Percentiles rank a stretch among this genome's conserved stretches.
Conservation (phyloP, 1,140 invertebrate genomes). For the Phortica variegata region DNA sequence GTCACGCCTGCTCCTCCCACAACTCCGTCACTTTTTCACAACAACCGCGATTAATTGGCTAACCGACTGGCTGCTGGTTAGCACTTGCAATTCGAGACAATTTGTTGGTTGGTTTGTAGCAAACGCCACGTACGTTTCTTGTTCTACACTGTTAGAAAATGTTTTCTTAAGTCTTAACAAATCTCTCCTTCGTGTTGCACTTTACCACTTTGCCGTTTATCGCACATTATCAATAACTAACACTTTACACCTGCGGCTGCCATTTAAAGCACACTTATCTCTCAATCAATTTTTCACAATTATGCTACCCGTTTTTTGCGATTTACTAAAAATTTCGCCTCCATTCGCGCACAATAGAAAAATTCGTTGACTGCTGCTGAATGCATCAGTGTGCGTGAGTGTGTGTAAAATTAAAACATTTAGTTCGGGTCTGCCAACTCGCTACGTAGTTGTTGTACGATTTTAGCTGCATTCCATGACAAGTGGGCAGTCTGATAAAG, state of each 20-base stretch:
- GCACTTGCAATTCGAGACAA: conserved; percentile 8
- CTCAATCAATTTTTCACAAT: conserved; percentile 31
- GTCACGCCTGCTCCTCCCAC: too few species aligned
- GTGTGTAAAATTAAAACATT: conserved; percentile 14
- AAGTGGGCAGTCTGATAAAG: too few species aligned
- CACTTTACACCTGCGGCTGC: too few species aligned
- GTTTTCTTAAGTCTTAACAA: conserved; percentile 14
- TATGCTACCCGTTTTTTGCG: conserved; percentile 16
- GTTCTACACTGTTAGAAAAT: conserved; percentile 6
- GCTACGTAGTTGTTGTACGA: too few species aligned
- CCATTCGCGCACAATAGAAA: conserved; percentile 43
- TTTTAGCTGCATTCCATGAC: background rate
- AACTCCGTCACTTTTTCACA: background rate
- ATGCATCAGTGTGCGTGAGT: conserved; percentile 17
- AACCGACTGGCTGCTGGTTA: conserved; percentile 4
- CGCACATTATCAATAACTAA: conserved; percentile 13
- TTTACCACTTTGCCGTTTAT: conserved; percentile 15
- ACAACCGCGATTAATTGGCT: conserved; percentile 2
- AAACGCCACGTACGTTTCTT: conserved; percentile 27
- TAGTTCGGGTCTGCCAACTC: background rate
- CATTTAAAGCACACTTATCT: conserved; percentile 7
- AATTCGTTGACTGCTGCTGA: conserved; percentile 27
- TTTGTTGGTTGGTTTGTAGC: conserved; percentile 17
- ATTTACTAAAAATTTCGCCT: conserved; percentile 19
- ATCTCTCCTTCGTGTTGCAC: too few species aligned